Conservation (phyloP, 1,140 invertebrate species). For the Trypoxylus dichotomus region DNA sequence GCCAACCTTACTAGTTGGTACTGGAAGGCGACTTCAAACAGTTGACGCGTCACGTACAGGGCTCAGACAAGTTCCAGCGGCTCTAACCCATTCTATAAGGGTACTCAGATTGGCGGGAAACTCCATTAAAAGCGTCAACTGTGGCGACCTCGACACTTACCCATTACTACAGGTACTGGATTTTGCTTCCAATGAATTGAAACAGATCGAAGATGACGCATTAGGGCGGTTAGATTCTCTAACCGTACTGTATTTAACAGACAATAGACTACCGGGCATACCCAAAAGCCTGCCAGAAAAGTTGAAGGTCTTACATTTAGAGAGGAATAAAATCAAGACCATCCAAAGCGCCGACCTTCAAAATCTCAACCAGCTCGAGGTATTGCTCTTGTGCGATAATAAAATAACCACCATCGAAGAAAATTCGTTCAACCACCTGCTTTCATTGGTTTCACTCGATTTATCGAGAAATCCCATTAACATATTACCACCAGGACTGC, state of each 20-base stretch:
- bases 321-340: constrained; percentile 63
- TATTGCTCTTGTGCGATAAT: constrained; percentile 71
- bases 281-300: constrained; percentile 68
- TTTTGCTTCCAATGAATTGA: constrained; percentile 77
- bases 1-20: constrained; percentile 66
- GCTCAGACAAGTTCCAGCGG: constrained; percentile 76
- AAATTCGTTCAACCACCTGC: constrained; percentile 67
- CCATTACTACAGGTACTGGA: constrained; percentile 79
- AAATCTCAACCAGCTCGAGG: constrained; percentile 69
- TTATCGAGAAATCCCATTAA: constrained; percentile 77
- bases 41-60: constrained; percentile 82
- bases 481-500: constrained; percentile 64
- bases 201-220: constrained; percentile 81
- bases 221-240: constrained; percentile 80
- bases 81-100: constrained; percentile 80
- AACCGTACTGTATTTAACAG: constrained; percentile 75
- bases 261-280: constrained; percentile 69
- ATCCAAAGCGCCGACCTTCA: constrained; percentile 69
- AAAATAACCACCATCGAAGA: constrained; percentile 66
- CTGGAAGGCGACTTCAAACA: constrained; percentile 71
- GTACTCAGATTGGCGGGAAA: constrained; percentile 80
- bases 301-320: constrained; percentile 64
- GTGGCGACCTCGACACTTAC: constrained; percentile 89
- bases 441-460: constrained; percentile 69
- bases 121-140: constrained; percentile 61